Evolutionary conservation across 2,888 invertebrate species (phyloP), one percentile per base, ranked within the genome.

Genomic region (Saturnia pavonia): DNA sequence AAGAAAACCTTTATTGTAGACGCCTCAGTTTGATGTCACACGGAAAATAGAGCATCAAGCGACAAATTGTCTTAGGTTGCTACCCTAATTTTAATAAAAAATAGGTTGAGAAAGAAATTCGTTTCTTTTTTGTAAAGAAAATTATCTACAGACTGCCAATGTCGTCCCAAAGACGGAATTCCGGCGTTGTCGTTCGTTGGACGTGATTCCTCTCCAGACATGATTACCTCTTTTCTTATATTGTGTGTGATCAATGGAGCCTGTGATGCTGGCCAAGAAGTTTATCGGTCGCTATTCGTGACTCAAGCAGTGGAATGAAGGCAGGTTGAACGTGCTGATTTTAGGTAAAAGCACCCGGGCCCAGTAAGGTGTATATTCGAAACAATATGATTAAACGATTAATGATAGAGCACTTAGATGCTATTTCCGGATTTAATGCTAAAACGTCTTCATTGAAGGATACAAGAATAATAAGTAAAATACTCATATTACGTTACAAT

Each of bases 201-300:
- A 91, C 91, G 91, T 91, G 91, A 91, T 91, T 91, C 87, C 84
- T 88, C 85, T 86, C 84, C 79, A 85, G 90, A 85, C 88, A 89
- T 88, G 87, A 89, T 92, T 92, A 89, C 90, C 85, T 84, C 90
- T 91, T 91, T 91, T 90, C 88, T 90, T 91, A 91, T 87, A 91
- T 89, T 91, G 90, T 90, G 82, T 73, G 83, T 83, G 83, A 85
- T 91, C 90, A 91, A 91, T 91, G 81, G 87, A 82, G 78, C 81
- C 77, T 75, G 80, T 79, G 81, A 76, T 78, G 78, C 78, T 82
- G 83, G 84, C 85, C 85, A 83, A 85, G 83, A 83, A 89, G 87
- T 88, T 86, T 88, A 88, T 89, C 87, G 88, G 84, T 84, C 79
- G 78, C 78, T 78, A 84, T 83, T 86, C 88, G 88, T 87, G 88